Evolutionary conservation across 1,140 invertebrate species (phyloP), one percentile per base, ranked within the genome.

Genomic region (Periplaneta americana): DNA sequence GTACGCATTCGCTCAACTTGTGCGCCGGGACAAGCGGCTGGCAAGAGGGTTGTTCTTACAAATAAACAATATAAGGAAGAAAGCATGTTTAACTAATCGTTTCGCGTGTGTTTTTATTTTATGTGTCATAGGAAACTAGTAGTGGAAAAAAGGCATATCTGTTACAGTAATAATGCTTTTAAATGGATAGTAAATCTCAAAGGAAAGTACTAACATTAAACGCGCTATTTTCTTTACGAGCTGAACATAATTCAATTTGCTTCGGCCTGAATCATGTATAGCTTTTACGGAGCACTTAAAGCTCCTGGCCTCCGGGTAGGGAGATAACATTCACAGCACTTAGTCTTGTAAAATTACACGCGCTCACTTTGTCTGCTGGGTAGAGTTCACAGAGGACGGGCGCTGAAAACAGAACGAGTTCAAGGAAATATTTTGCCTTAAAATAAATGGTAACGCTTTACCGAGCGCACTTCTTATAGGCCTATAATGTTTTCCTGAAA

Each of bases 281-380:
- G 48, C n/a, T 66, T 66, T 66, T 15, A 66, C 22, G 28, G 48
- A 28, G 48, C n/a, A 28, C 2, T 66, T 66, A 66, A 66, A 28
- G 6, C 11, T 2, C 5, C 1, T n/a, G n/a, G 15, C 17, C 2
- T 11, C 3, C 22, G 22, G 2, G n/a, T 5, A n/a, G 0, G n/a
- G 48, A 28, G 2, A 28, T 8, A 66, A 66, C 48, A 4, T 66
- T 28, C 22, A 66, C 0, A n/a, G 4, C 22, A 28, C 48, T 57
- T 57, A n/a, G 48, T 66, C 22, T 66, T n/a, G 18, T n/a, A 57
- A 57, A n/a, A n/a, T n/a, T n/a, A 57, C 22, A n/a, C 22, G 48
- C 22, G 22, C 4, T n/a, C 10, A 66, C 1, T 1, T 5, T 66
- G 13, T 66, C 22, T 66, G 48, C n/a, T 13, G 28, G 48, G 6